Percentiles rank a stretch among this genome's conserved stretches.
phyloP scores from a whole-genome alignment of 2,113 vertebrate genomes.

The Oceanites oceanicus region DNA sequence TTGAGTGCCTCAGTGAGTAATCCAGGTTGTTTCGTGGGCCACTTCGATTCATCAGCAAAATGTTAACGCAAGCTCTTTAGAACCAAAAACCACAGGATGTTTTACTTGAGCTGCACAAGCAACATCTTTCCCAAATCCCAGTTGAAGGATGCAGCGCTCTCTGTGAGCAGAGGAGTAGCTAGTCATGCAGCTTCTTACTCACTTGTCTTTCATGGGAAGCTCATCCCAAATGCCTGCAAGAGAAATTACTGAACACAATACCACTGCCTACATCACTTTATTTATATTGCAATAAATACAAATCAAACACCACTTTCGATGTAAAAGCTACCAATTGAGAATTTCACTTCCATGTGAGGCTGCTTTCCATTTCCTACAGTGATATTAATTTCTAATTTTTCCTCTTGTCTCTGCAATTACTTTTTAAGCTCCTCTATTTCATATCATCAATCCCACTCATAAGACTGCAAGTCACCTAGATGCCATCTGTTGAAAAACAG shows the following conservation, averaged over 20 bases:
- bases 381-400: constrained; percentile 34
- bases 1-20: neutral
- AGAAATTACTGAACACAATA: neutral
- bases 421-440: constrained; percentile 34
- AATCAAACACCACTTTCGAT: constrained; percentile 32
- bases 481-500: constrained; percentile 55
- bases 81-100: constrained; percentile 44
- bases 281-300: constrained; percentile 40
- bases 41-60: neutral
- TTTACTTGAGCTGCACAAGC: constrained; percentile 16
- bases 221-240: neutral
- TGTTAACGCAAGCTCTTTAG: neutral
- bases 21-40: neutral
- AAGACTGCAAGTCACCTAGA: constrained; percentile 42
- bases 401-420: constrained; percentile 19
- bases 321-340: neutral
- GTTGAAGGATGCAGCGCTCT: neutral
- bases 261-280: neutral
- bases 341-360: neutral
- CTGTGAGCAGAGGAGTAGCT: neutral
- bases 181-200: neutral
- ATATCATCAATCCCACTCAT: neutral
- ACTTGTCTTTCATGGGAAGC: neutral
- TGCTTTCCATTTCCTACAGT: neutral
- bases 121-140: neutral